A percentile compares a stretch with the other conserved stretches of the same genome.
phyloP scores from a whole-genome alignment of 2,888 invertebrate species.

The Papilio gigon region DNA sequence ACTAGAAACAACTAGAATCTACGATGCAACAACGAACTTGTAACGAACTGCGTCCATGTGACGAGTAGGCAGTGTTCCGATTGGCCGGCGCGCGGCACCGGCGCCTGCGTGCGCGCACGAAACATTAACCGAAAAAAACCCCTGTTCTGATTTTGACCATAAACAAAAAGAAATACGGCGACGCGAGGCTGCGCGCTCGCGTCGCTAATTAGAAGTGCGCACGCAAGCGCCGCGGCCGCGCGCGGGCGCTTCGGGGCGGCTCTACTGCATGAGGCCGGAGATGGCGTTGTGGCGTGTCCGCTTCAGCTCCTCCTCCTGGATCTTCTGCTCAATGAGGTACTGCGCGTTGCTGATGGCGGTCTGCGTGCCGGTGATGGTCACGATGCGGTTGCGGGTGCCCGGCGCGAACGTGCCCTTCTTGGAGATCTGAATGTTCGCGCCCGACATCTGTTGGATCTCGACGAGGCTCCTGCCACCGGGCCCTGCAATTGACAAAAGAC shows the following conservation, averaged over 20 bases:
- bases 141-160: conserved; percentile 14
- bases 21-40: conserved; percentile 37
- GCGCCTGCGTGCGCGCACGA: neutral
- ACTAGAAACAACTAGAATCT: conserved; percentile 43
- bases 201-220: conserved; percentile 9
- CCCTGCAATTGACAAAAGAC: conserved; percentile 72
- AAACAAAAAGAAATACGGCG: neutral
- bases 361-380: conserved; percentile 95
- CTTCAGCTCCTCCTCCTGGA: conserved; percentile 97
- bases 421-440: conserved; percentile 98
- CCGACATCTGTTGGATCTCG: conserved; percentile 98
- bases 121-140: neutral
- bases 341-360: conserved; percentile 95
- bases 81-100: neutral
- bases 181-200: neutral
- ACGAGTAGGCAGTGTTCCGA: conserved; percentile 33
- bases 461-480: conserved; percentile 97
- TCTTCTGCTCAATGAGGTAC: conserved; percentile 97
- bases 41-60: conserved; percentile 31
- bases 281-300: conserved; percentile 94
- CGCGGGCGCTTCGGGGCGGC: neutral
- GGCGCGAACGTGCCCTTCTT: conserved; percentile 99
- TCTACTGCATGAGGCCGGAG: conserved; percentile 88
- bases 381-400: conserved; percentile 98
- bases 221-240: conserved; percentile 14